Conservation (phyloP, 2,797 vertebrate genomes). For the Hippopotamyrus pictus region DNA sequence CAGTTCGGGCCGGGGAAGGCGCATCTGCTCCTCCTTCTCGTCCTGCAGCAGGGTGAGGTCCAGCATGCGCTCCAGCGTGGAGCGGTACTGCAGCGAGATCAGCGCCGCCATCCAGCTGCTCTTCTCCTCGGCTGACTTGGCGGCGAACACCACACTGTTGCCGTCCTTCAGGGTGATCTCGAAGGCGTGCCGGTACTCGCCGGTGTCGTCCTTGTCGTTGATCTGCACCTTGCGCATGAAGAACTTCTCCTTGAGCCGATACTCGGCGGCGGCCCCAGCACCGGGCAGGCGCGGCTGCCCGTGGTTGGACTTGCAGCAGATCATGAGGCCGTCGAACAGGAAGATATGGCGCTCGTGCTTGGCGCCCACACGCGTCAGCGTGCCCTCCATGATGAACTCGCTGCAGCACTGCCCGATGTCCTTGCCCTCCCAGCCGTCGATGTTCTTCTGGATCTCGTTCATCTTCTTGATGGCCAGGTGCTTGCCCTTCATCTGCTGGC, state of each 20-base stretch:
- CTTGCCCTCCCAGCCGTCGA: constrained; percentile 96
- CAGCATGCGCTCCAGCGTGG: constrained; percentile 90
- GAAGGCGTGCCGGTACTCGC: constrained; percentile 76
- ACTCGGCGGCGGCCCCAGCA: constrained; percentile 77
- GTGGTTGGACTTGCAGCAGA: constrained; percentile 91
- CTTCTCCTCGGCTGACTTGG: constrained; percentile 86
- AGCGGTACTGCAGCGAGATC: constrained; percentile 89
- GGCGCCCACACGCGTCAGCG: constrained; percentile 77
- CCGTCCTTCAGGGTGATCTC: constrained; percentile 88
- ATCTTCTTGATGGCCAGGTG: constrained; percentile 94
- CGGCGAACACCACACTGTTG: constrained; percentile 75
- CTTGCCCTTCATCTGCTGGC: constrained; percentile 84
- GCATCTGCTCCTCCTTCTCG: constrained; percentile 84
- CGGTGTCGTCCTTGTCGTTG: constrained; percentile 78
- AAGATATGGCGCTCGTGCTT: constrained; percentile 96
- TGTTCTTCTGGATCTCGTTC: constrained; percentile 98
- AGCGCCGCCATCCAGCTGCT: constrained; percentile 91
- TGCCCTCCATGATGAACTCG: constrained; percentile 92
- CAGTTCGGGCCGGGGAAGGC: constrained; percentile 74
- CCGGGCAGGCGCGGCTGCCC: constrained; percentile 82
- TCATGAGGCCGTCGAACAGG: constrained; percentile 95
- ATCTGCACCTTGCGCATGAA: constrained; percentile 84
- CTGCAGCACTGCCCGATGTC: constrained; percentile 98
- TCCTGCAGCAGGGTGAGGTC: constrained; percentile 74
- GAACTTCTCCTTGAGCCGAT: constrained; percentile 91